phyloP scores from a whole-genome alignment of 2,797 vertebrate species.

The Gymnopithys bicolor region DNA sequence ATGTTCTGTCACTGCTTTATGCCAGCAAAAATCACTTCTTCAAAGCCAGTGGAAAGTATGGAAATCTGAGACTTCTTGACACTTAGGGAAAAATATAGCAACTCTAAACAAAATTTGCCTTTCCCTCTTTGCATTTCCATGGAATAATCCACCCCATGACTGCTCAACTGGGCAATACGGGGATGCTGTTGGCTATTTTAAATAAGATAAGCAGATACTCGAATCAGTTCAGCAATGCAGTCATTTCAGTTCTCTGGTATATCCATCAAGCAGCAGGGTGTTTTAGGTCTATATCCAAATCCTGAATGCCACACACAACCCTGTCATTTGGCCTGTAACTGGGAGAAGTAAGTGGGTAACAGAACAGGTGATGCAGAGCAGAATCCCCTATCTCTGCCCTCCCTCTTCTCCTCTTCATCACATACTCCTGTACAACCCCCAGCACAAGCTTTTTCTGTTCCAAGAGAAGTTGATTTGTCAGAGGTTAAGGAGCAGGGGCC shows the following conservation, averaged over 20 bases:
- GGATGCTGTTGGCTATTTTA: not conserved
- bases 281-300: not conserved
- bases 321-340: not conserved
- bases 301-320: not conserved
- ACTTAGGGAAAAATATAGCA: not conserved
- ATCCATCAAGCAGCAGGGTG: not conserved
- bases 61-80: not conserved
- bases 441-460: not conserved
- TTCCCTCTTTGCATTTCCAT: not conserved
- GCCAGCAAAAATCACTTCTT: not conserved
- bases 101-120: not conserved
- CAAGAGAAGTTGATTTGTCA: not conserved
- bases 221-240: not conserved
- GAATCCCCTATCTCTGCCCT: not conserved
- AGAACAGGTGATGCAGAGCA: not conserved
- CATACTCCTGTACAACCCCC: rapidly evolving
- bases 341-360: not conserved
- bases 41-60: not conserved
- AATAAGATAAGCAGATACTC: not conserved
- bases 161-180: not conserved
- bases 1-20: not conserved
- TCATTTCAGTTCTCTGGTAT: not conserved
- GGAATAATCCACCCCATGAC: not conserved
- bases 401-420: not conserved
- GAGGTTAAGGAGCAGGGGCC: not conserved